phyloP scores from a whole-genome alignment of 1,140 invertebrate species.

The Heliconius himera region DNA sequence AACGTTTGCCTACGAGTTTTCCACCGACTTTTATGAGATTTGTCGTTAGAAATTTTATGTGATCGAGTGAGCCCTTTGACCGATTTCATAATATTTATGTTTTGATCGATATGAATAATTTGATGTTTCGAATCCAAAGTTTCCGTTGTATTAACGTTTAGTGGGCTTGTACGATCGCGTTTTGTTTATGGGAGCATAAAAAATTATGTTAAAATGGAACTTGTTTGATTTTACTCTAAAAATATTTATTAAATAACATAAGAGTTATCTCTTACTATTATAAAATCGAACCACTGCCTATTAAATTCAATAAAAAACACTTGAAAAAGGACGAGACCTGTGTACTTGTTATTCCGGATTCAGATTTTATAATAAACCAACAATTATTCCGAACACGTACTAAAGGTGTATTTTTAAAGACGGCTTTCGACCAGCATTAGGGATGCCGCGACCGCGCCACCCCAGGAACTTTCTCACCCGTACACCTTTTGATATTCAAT shows the following conservation, averaged over 20 bases:
- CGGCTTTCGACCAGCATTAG: conserved; percentile 72
- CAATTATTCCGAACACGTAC: conserved; percentile 72
- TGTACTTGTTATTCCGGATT: conserved; percentile 43
- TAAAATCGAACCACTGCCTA: not conserved
- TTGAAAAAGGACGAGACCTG: conserved; percentile 35
- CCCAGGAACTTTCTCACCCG: conserved; percentile 68
- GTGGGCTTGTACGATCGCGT: not conserved
- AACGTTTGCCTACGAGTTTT: conserved; percentile 74
- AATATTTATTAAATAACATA: not conserved
- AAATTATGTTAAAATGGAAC: not conserved
- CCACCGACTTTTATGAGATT: conserved; percentile 75
- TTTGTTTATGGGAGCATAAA: not conserved
- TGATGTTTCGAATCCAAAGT: conserved; percentile 33
- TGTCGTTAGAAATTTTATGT: conserved; percentile 74
- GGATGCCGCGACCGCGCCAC: conserved; percentile 65
- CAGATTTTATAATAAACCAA: conserved; percentile 50
- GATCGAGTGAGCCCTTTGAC: conserved; percentile 54
- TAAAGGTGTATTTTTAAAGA: conserved; percentile 78
- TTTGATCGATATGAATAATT: conserved; percentile 61
- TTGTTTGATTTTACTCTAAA: not conserved
- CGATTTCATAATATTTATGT: conserved; percentile 53
- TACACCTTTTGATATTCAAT: conserved; percentile 81
- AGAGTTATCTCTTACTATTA: no score
- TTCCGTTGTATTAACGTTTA: conserved; percentile 42
- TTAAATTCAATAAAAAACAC: conserved; percentile 36